These are phyloP conservation scores for Drosophila sturtevanti DNA, from an alignment of 1,140 invertebrate species.

Conservation along the genomic window DNA sequence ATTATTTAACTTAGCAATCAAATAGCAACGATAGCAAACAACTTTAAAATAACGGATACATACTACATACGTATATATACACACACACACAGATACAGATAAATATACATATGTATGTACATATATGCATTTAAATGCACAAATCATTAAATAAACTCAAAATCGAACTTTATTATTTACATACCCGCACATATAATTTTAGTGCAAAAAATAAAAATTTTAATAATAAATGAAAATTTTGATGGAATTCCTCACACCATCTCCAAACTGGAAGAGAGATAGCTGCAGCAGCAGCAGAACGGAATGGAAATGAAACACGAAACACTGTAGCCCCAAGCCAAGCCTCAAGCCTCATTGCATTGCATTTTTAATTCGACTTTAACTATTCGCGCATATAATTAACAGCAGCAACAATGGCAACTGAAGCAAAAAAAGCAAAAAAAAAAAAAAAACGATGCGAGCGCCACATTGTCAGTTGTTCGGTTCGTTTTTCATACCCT, in stretches of 20 bases:
- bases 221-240: too few species aligned
- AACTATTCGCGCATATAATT: conserved; percentile 75
- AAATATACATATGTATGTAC: too few species aligned
- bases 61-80: conserved; percentile 27
- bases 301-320: neutral
- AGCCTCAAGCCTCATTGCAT: conserved; percentile 42
- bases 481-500: neutral
- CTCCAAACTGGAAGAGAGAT: too few species aligned
- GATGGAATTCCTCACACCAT: too few species aligned
- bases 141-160: too few species aligned
- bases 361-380: conserved; percentile 71
- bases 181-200: too few species aligned
- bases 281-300: neutral
- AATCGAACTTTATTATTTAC: too few species aligned
- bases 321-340: conserved; percentile 6
- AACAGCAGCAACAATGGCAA: conserved; percentile 33
- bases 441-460: conserved; percentile 19
- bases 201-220: too few species aligned
- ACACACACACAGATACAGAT: neutral
- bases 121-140: too few species aligned
- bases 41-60: conserved; percentile 69
- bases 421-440: conserved; percentile 14
- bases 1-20: conserved; percentile 68
- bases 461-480: conserved; percentile 1
- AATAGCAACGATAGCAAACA: conserved; percentile 22